Percentiles rank a stretch among this genome's conserved stretches.
These are phyloP conservation scores for Lepidurus apus DNA, from an alignment of 1,140 invertebrate species.

Conservation along the genomic window DNA sequence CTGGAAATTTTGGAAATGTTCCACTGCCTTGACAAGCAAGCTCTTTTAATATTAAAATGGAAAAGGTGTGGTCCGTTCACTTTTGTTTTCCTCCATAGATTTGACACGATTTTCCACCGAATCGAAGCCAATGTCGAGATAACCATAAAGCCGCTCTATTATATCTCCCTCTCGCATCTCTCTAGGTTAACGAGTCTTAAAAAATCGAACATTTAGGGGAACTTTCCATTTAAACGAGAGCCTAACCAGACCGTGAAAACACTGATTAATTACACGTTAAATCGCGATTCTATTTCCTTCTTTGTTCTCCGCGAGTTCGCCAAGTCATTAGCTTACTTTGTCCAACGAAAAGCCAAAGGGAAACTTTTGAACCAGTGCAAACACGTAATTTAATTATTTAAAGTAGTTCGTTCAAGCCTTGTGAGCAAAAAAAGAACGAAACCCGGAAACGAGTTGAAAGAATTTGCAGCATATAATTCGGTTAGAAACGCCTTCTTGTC, in stretches of 20 bases:
- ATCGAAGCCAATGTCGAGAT: conserved; percentile 1
- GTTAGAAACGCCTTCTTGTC: background rate
- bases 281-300: background rate
- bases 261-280: background rate
- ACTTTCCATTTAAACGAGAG: background rate
- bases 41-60: too few species aligned
- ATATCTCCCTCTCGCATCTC: too few species aligned
- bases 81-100: background rate
- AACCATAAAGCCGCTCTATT: background rate
- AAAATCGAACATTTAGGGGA: background rate
- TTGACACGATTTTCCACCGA: background rate
- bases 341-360: background rate
- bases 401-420: background rate
- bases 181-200: background rate
- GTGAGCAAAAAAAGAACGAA: background rate
- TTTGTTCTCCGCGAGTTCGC: background rate
- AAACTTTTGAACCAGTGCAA: background rate
- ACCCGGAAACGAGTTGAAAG: background rate
- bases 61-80: background rate
- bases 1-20: too few species aligned
- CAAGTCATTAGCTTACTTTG: too few species aligned
- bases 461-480: background rate
- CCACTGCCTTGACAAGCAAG: too few species aligned
- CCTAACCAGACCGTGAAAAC: conserved; percentile 5
- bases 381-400: background rate